Evolutionary conservation across 2,888 invertebrate species (phyloP).

Genomic region (Acleris laterana): DNA sequence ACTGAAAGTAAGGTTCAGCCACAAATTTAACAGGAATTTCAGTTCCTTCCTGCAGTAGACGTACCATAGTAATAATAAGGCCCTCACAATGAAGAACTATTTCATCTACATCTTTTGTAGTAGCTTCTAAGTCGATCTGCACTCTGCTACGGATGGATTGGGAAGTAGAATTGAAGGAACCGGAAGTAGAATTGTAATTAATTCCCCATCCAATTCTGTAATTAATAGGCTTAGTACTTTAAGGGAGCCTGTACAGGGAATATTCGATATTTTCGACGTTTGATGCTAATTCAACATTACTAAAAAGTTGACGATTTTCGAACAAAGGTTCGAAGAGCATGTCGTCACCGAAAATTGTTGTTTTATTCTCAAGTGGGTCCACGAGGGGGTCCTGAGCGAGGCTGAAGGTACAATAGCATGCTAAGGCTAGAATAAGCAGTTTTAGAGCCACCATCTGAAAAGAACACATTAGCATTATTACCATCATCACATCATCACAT

Average conservation of each 20-base stretch:
- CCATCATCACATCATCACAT: too few relatives aligned
- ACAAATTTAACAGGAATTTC: neutral
- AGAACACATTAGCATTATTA: too few relatives aligned
- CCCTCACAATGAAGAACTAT: neutral
- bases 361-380: neutral
- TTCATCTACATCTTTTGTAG: neutral
- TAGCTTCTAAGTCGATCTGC: neutral
- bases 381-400: neutral
- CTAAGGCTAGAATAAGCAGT: constrained; percentile 52
- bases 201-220: neutral
- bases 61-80: neutral
- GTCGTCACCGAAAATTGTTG: neutral
- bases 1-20: neutral
- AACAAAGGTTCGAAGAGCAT: neutral
- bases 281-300: neutral
- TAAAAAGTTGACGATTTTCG: neutral
- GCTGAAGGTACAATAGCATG: constrained; percentile 6
- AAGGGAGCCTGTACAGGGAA: neutral
- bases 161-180: neutral
- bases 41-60: neutral
- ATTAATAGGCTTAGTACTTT: neutral
- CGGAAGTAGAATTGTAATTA: too few relatives aligned
- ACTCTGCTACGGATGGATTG: neutral
- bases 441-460: constrained; percentile 62
- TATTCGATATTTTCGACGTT: neutral